Percentiles rank a stretch among this genome's conserved stretches.
phyloP scores from a whole-genome alignment of 2,113 vertebrate genomes.

The Xiphorhynchus elegans region DNA sequence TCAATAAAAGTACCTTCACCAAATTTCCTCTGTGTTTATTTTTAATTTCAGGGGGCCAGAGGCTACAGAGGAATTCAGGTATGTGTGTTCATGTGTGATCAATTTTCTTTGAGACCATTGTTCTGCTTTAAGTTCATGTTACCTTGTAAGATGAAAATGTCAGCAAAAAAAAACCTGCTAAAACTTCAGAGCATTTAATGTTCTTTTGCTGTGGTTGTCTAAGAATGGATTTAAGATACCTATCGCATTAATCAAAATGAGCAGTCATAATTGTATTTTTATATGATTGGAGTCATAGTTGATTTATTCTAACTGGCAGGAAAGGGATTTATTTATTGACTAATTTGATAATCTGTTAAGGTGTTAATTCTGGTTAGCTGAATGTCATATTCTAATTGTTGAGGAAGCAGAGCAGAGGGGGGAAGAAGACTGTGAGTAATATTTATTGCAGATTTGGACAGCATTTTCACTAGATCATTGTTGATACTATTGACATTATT shows the following conservation, averaged over 20 bases:
- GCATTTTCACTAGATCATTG: not conserved
- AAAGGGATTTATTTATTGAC: not conserved
- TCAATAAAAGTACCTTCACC: not conserved
- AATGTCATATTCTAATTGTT: not conserved
- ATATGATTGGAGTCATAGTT: not conserved
- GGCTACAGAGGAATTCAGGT: constrained; percentile 81
- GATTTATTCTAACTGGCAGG: not conserved
- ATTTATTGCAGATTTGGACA: not conserved
- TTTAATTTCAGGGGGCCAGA: constrained; percentile 76
- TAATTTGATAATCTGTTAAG: not conserved
- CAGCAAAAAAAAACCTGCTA: not conserved
- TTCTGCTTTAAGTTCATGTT: not conserved
- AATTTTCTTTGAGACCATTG: not conserved
- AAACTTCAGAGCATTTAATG: not conserved
- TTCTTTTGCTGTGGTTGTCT: not conserved
- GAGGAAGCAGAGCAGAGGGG: not conserved
- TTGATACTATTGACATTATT: not conserved
- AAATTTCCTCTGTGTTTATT: not conserved
- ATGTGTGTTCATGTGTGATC: constrained; percentile 37
- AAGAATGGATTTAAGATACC: not conserved
- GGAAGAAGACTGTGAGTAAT: not conserved
- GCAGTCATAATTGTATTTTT: not conserved
- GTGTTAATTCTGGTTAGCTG: not conserved
- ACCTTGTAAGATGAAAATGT: not conserved
- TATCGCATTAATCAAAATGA: not conserved